Conservation (phyloP, 2,113 vertebrate genomes). For the Bubo bubo region DNA sequence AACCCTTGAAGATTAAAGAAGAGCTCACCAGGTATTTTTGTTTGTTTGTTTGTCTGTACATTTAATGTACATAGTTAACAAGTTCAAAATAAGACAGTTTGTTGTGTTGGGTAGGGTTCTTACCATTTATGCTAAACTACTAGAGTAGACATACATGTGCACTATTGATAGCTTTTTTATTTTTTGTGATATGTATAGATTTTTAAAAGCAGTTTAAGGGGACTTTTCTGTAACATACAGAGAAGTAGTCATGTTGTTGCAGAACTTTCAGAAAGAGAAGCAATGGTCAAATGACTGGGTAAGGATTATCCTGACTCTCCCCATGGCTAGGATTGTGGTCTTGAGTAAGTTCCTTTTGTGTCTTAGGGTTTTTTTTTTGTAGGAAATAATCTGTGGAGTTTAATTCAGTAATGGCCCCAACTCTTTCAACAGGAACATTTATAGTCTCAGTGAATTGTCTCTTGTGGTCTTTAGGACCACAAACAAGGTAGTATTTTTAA, state of each 20-base stretch:
- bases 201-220: neutral
- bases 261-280: neutral
- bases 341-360: neutral
- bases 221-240: neutral
- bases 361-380: neutral
- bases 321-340: neutral
- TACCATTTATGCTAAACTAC: neutral
- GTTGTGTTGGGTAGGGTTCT: rapidly evolving
- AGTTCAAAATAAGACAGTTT: neutral
- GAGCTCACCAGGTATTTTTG: conserved; percentile 94
- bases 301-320: neutral
- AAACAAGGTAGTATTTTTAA: neutral
- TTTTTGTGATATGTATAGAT: neutral
- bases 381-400: neutral
- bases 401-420: neutral
- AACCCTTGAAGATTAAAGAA: conserved; percentile 99
- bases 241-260: neutral
- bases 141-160: neutral
- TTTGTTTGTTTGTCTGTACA: conserved; percentile 16
- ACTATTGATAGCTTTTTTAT: neutral
- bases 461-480: neutral
- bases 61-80: neutral
- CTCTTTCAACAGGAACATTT: neutral
- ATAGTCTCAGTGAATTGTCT: neutral
- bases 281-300: neutral